These are phyloP conservation scores for Platichthys flesus DNA, from an alignment of 2,113 vertebrate species.

Conservation along the genomic window DNA sequence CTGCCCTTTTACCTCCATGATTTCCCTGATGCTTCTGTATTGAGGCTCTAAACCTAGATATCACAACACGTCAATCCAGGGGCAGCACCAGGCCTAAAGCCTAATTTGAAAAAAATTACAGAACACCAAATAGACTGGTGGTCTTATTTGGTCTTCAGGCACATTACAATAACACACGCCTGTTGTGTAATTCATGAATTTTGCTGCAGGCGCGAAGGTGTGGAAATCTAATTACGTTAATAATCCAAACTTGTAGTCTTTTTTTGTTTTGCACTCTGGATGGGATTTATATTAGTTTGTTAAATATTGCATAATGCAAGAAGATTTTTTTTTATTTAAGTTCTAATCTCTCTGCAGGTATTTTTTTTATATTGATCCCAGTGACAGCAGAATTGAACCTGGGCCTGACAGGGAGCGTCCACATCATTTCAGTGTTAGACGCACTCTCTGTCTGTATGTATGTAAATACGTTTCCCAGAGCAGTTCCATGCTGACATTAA, in stretches of 20 bases:
- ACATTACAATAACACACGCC: background rate
- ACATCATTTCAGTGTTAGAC: background rate
- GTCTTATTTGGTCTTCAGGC: background rate
- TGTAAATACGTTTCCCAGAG: constrained; percentile 57
- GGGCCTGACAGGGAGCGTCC: background rate
- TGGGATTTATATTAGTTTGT: background rate
- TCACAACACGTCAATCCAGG: no score
- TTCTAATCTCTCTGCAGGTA: background rate
- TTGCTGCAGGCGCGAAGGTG: background rate
- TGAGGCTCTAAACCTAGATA: no score
- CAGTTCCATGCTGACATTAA: constrained; percentile 26
- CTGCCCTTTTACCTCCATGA: background rate
- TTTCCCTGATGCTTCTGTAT: background rate
- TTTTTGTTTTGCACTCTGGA: background rate
- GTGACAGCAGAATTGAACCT: background rate
- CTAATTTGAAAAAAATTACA: no score
- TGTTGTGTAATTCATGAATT: background rate
- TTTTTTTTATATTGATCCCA: background rate
- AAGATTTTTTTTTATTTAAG: no score
- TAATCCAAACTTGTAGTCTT: background rate
- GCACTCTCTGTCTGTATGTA: constrained; percentile 40
- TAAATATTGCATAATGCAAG: background rate
- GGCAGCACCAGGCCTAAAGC: no score
- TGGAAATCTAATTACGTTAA: background rate
- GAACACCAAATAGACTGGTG: no score